Evolutionary conservation across 2,113 vertebrate genomes (phyloP).

Genomic region (Nesogale talazaci): DNA sequence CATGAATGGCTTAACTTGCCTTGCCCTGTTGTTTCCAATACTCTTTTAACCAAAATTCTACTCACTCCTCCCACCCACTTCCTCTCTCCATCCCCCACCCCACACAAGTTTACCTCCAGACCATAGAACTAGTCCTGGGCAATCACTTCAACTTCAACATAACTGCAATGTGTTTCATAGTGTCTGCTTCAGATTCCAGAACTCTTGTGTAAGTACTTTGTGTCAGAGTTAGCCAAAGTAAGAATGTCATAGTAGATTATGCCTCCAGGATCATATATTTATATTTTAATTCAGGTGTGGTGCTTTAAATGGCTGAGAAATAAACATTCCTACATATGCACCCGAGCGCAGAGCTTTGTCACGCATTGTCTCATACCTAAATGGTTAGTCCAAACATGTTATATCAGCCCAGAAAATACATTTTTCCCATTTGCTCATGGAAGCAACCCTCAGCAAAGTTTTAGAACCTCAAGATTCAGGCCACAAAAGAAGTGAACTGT

Average conservation of each 20-base stretch:
- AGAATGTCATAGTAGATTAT: background rate
- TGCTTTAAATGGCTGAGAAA: conserved; percentile 25
- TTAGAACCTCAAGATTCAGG: background rate
- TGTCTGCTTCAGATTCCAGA: background rate
- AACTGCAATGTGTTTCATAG: background rate
- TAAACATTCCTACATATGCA: background rate
- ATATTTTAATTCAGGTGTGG: conserved; percentile 6
- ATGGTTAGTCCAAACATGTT: background rate
- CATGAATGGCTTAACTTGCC: background rate
- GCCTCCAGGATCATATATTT: background rate
- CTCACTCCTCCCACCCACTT: background rate
- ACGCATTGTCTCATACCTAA: background rate
- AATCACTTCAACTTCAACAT: background rate
- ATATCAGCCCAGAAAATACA: background rate
- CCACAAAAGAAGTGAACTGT: background rate
- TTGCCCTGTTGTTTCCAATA: background rate
- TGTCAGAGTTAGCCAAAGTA: background rate
- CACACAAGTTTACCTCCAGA: background rate
- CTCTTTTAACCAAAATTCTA: background rate
- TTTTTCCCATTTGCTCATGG: conserved; percentile 11
- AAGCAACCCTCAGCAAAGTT: background rate
- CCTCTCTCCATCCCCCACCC: background rate
- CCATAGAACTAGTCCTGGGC: background rate
- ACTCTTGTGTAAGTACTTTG: conserved; percentile 29
- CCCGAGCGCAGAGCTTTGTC: background rate